Conservation (phyloP, 2,113 vertebrate genomes). For the Drymodes brunneopygia region DNA sequence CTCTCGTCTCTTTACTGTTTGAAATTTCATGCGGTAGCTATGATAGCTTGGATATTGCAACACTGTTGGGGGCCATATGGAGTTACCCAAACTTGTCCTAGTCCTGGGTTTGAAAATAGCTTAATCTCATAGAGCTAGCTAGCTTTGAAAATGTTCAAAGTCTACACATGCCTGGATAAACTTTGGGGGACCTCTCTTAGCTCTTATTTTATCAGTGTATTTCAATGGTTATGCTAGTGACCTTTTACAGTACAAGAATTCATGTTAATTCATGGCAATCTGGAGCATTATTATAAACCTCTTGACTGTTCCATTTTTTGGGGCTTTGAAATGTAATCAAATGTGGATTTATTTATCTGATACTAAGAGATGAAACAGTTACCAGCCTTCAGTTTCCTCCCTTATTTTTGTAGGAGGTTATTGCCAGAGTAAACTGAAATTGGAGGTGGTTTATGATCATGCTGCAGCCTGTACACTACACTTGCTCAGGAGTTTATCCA, state of each 20-base stretch:
- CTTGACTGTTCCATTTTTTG: background rate
- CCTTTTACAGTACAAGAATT: background rate
- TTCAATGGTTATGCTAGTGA: background rate
- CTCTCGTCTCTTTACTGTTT: background rate
- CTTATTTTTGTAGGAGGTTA: slow-evolving; percentile 12
- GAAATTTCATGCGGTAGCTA: background rate
- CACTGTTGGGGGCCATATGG: background rate
- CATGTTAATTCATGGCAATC: slow-evolving; percentile 6
- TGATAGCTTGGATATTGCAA: background rate
- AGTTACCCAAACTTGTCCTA: background rate
- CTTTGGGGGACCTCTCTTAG: background rate
- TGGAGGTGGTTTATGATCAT: slow-evolving; percentile 48
- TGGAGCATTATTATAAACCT: background rate
- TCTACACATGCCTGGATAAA: background rate
- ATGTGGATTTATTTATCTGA: slow-evolving; percentile 15
- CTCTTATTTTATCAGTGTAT: background rate
- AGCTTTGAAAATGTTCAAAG: background rate
- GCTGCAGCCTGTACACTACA: background rate
- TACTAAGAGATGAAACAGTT: slow-evolving; percentile 1
- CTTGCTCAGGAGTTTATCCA: slow-evolving; percentile 47
- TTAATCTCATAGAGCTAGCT: background rate
- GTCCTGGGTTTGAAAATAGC: background rate
- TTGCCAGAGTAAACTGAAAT: slow-evolving; percentile 52
- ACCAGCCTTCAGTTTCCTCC: slow-evolving; percentile 5
- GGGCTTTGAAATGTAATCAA: slow-evolving; percentile 32